Conservation (phyloP, 2,113 vertebrate genomes). For the Corythornis cristatus region DNA sequence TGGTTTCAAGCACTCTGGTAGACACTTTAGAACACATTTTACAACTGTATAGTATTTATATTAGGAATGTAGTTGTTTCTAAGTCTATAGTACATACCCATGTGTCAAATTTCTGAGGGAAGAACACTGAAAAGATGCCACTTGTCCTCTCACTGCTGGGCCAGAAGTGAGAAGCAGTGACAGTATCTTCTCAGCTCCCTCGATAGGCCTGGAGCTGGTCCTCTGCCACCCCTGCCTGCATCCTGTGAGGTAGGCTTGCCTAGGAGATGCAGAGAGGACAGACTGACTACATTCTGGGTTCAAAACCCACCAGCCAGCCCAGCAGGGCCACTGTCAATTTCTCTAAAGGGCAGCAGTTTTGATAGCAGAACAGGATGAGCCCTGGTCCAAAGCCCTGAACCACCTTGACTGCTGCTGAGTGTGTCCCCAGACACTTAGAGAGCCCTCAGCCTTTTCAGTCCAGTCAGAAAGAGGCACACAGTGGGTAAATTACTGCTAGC, state of each 20-base stretch:
- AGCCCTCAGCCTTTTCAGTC: background rate
- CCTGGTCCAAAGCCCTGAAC: background rate
- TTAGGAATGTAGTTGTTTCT: background rate
- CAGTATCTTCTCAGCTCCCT: background rate
- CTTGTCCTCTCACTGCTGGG: background rate
- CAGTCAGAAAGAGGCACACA: background rate
- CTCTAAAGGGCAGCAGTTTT: background rate
- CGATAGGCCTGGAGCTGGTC: fast-evolving
- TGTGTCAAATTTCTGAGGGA: background rate
- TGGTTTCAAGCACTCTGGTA: background rate
- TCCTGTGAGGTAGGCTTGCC: fast-evolving
- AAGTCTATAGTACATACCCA: background rate
- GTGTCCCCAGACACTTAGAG: background rate
- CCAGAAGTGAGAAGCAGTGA: background rate
- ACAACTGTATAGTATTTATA: background rate
- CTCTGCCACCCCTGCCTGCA: background rate
- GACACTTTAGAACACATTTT: background rate
- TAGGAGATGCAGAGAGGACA: background rate
- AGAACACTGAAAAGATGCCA: background rate
- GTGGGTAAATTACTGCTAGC: background rate
- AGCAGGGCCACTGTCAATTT: background rate
- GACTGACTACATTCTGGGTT: background rate
- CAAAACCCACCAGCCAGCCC: background rate
- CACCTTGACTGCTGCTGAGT: fast-evolving
- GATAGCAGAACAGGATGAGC: fast-evolving